A percentile compares a stretch with the other conserved stretches of the same genome.
Evolutionary conservation across 2,113 vertebrate genomes (phyloP).

Genomic region (Bolborhynchus lineola): DNA sequence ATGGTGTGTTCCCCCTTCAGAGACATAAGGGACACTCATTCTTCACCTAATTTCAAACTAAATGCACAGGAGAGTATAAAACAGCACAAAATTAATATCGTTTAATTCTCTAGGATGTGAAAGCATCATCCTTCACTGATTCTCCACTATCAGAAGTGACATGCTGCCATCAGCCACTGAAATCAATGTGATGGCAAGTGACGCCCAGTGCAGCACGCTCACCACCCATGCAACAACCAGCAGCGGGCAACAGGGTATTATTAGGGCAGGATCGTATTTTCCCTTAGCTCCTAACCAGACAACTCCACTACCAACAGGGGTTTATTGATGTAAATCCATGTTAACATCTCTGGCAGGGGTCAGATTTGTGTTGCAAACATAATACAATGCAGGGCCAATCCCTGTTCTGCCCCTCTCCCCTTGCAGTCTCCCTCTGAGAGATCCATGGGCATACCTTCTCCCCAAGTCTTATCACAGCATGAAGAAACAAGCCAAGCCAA

Average conservation of each 20-base stretch:
- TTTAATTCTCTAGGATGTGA: background rate
- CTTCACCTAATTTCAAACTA: rapidly evolving
- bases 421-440: rapidly evolving
- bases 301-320: rapidly evolving
- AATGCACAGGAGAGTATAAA: background rate
- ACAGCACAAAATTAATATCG: background rate
- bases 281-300: background rate
- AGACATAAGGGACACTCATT: background rate
- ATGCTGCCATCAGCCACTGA: background rate
- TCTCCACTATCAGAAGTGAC: background rate
- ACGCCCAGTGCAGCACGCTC: rapidly evolving
- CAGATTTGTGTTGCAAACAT: background rate
- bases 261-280: background rate
- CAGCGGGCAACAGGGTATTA: rapidly evolving
- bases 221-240: rapidly evolving
- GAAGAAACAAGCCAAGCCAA: background rate
- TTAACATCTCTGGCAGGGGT: background rate
- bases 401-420: background rate
- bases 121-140: background rate
- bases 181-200: background rate
- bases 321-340: background rate
- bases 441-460: background rate
- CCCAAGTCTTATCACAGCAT: background rate
- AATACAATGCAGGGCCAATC: background rate
- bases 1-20: background rate